Percentiles rank a stretch among this genome's conserved stretches.
phyloP scores from a whole-genome alignment of 2,888 invertebrate genomes.

The Chrysopilus asiliformis region DNA sequence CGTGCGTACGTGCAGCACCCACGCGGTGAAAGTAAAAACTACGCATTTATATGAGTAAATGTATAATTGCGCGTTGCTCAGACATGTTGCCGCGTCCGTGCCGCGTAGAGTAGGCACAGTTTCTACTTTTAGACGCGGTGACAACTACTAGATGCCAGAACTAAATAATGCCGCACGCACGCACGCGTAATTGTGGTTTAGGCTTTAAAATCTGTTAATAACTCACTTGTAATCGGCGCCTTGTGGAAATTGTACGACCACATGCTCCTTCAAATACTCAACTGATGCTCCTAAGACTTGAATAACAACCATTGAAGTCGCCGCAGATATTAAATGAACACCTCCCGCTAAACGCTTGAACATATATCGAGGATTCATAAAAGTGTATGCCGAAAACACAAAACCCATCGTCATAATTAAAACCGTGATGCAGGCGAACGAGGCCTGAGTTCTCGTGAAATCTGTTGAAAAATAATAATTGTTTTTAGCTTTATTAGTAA shows the following conservation, averaged over 20 bases:
- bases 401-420: constrained; percentile 71
- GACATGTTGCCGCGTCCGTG: no score
- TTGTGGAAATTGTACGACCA: no score
- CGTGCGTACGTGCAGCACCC: no score
- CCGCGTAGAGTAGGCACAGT: no score
- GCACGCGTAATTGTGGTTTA: no score
- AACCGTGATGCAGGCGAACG: constrained; percentile 69
- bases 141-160: no score
- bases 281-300: constrained; percentile 66
- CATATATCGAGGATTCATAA: constrained; percentile 74
- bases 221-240: constrained; percentile 48
- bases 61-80: no score
- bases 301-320: constrained; percentile 66
- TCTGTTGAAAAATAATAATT: constrained; percentile 40
- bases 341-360: constrained; percentile 76
- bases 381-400: constrained; percentile 70
- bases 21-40: no score
- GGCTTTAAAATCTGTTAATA: no score
- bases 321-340: constrained; percentile 72
- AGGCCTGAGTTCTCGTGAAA: constrained; percentile 70
- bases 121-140: no score
- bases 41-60: no score
- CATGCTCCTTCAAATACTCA: constrained; percentile 52
- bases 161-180: no score
- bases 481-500: background rate